Base-by-base conservation (phyloP, 2,797 vertebrate species). In the Helostoma temminkii region DNA sequence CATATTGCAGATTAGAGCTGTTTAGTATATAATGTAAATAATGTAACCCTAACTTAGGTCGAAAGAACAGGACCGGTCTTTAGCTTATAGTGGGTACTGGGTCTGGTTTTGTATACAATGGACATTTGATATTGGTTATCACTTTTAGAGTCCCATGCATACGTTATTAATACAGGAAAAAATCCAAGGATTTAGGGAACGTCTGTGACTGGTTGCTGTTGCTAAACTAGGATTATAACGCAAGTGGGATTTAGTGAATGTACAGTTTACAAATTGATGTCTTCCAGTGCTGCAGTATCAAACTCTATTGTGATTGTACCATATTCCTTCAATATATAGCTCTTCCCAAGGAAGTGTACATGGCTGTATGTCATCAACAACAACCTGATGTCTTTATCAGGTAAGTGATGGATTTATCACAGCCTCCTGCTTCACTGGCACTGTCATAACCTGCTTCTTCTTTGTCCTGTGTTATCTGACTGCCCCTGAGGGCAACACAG, bases 341-440 rank as follows among this genome's bases (percentile, higher is more conserved):
- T 99, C 71, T 99, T 99, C 82, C 98, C 98, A 3, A 93, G 98
- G 39, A 96, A 95, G 78, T 99, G 98, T 64, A 99, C 96, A 0
- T 99, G 98, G 98, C 94, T 99, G 0, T 99, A 99, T 2, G 93
- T 99, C 34, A 99, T 99, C 95, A 99, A 99, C 94, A 99, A 99
- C 91, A 98, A 96, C 89, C 92, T 99, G 71, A 99, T 99, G 97
- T 99, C 98, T 75, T 87, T 99, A 86, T 99, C 97, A 83, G 98
- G 98, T 99, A 91, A 64, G 96, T 93, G 66, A 39, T 7, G 25
- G 21, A n/a, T 37, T 58, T 41, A 47, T 70, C 54, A 18, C 62
- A 5, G 26, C 80, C 47, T 50, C 41, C 70, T 66, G 64, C 83
- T 83, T 70, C 71, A 66, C 77, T 36, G 66, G 18, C 72, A 66